Percentiles rank a stretch among this genome's conserved stretches.
These are phyloP conservation scores for Euthynnus affinis DNA, from an alignment of 2,797 vertebrate species.

Conservation along the genomic window DNA sequence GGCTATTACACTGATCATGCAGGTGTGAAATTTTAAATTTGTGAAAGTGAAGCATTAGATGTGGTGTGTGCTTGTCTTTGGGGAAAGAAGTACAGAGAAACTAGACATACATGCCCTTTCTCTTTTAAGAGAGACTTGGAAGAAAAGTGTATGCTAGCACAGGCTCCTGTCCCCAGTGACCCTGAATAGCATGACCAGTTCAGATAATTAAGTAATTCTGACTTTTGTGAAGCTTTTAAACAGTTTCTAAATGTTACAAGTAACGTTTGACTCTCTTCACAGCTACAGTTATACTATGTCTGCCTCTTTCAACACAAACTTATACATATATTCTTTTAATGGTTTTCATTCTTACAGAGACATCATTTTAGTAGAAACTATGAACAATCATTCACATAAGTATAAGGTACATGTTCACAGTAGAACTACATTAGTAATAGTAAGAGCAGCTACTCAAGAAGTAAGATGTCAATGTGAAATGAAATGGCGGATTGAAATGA, in stretches of 20 bases:
- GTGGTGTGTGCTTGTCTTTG: slow-evolving; percentile 33
- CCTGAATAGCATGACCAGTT: not conserved
- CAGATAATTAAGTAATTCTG: not conserved
- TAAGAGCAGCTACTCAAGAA: not conserved
- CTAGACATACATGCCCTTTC: not conserved
- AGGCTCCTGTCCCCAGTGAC: not conserved
- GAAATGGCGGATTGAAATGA: not conserved
- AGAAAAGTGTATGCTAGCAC: not conserved
- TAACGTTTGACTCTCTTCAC: not conserved
- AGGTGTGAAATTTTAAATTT: slow-evolving; percentile 44
- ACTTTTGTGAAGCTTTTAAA: not conserved
- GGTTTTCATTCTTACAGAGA: not conserved
- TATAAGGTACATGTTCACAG: too few relatives aligned
- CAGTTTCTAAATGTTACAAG: not conserved
- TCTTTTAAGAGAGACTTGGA: not conserved
- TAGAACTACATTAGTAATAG: not conserved
- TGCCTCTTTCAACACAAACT: not conserved
- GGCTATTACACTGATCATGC: slow-evolving; percentile 5
- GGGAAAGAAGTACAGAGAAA: too few relatives aligned
- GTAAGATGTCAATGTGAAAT: not conserved
- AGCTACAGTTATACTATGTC: not conserved
- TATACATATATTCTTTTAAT: not conserved
- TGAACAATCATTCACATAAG: not conserved
- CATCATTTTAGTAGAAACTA: not conserved
- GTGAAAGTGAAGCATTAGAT: slow-evolving; percentile 30